These are phyloP conservation scores for Steatocranus sp. DNA, from an alignment of 2,797 vertebrate genomes.

Conservation along the genomic window DNA sequence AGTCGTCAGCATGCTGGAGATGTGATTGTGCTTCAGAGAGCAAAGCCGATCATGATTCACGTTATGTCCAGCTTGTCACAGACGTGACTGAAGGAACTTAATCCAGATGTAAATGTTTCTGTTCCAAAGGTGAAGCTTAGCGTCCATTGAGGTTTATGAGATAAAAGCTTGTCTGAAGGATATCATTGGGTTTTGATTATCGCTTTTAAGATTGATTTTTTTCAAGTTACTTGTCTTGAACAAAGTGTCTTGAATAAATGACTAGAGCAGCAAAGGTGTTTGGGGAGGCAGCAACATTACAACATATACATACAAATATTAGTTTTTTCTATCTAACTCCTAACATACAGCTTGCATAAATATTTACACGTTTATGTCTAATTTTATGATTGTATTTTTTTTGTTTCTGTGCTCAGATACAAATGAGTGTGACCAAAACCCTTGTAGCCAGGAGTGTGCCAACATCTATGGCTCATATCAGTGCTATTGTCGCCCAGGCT, in stretches of 20 bases:
- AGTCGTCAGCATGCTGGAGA: neutral
- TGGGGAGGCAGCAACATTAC: neutral
- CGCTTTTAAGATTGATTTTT: neutral
- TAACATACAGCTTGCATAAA: neutral
- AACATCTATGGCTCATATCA: constrained; percentile 95
- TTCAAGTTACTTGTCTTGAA: neutral
- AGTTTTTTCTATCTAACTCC: neutral
- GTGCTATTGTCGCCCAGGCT: constrained; percentile 93
- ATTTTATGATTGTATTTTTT: neutral
- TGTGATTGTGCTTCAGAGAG: neutral
- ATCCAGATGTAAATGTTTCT: constrained; percentile 1
- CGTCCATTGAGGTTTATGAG: neutral
- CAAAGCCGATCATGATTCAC: neutral
- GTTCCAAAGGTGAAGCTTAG: neutral
- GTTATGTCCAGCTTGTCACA: neutral
- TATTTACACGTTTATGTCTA: neutral
- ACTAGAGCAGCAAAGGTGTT: neutral
- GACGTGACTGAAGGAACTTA: constrained; percentile 1
- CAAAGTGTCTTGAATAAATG: neutral
- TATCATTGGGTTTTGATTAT: neutral
- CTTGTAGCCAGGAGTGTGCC: constrained; percentile 92
- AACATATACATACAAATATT: neutral
- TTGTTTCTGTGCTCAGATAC: constrained; percentile 75
- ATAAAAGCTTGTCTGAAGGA: neutral
- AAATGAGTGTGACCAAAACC: constrained; percentile 86